These are phyloP conservation scores for Drosophila dives DNA, from an alignment of 2,888 invertebrate species.

Conservation along the genomic window DNA sequence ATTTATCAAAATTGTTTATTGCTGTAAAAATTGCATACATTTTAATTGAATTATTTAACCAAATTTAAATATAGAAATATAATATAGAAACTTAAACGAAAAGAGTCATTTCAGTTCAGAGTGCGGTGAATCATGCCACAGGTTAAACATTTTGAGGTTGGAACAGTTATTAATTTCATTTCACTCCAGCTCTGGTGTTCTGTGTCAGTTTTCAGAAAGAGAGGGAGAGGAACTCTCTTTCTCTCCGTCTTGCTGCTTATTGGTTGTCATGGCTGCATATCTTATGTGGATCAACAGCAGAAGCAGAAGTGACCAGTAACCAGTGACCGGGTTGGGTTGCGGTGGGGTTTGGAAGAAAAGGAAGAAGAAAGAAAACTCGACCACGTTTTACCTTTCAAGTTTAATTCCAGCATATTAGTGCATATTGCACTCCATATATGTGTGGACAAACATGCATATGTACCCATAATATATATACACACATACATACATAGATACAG, in stretches of 20 bases:
- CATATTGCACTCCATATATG: constrained; percentile 37
- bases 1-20: not conserved
- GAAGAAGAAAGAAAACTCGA: constrained; percentile 9
- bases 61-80: not conserved
- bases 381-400: constrained; percentile 39
- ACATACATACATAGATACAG: not conserved
- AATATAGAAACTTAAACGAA: not conserved
- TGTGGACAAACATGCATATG: not conserved
- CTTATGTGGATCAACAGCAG: constrained; percentile 6
- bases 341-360: not conserved
- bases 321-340: not conserved
- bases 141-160: constrained; percentile 35
- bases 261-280: constrained; percentile 24
- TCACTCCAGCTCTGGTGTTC: constrained; percentile 3
- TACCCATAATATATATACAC: not conserved
- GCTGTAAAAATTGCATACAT: not conserved
- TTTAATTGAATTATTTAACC: not conserved
- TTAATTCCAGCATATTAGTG: constrained; percentile 49
- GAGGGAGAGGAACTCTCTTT: not conserved
- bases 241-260: not conserved
- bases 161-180: constrained; percentile 13
- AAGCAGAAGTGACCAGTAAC: not conserved
- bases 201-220: not conserved
- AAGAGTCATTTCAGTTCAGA: constrained; percentile 4
- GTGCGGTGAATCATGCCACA: constrained; percentile 20